phyloP scores from a whole-genome alignment of 2,888 invertebrate species.

The Sphaerophoria taeniata region DNA sequence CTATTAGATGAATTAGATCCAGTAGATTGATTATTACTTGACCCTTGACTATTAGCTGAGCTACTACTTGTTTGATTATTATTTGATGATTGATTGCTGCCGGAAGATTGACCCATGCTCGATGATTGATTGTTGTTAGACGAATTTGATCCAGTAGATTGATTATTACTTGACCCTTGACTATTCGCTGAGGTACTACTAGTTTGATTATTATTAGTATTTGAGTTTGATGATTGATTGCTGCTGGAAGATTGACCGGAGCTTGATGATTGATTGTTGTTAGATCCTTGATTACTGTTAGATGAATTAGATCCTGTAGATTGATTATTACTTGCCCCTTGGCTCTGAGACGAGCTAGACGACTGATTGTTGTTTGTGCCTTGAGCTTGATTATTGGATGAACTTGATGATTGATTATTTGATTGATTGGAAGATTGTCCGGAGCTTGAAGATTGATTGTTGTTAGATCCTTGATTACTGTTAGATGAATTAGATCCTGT shows the following conservation, averaged over 20 bases:
- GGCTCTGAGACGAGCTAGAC: background rate
- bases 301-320: slow-evolving; percentile 32
- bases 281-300: slow-evolving; percentile 81
- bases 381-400: slow-evolving; percentile 46
- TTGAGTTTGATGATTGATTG: slow-evolving; percentile 26
- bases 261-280: slow-evolving; percentile 86
- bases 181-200: slow-evolving; percentile 26
- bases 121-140: slow-evolving; percentile 87
- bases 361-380: slow-evolving; percentile 26
- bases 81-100: slow-evolving; percentile 22
- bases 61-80: slow-evolving; percentile 1
- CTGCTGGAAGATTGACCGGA: slow-evolving; percentile 77
- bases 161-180: slow-evolving; percentile 49
- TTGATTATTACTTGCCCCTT: slow-evolving; percentile 32
- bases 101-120: slow-evolving; percentile 79
- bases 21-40: slow-evolving; percentile 53
- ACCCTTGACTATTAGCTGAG: slow-evolving; percentile 44
- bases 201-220: slow-evolving; percentile 7
- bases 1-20: slow-evolving; percentile 29
- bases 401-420: slow-evolving; percentile 62
- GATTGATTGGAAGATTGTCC: background rate
- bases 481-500: slow-evolving; percentile 21
- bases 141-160: too few relatives aligned
- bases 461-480: slow-evolving; percentile 58
- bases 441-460: slow-evolving; percentile 46